Base-by-base conservation (phyloP, 2,113 vertebrate species). In the Xenopus tropicalis region DNA sequence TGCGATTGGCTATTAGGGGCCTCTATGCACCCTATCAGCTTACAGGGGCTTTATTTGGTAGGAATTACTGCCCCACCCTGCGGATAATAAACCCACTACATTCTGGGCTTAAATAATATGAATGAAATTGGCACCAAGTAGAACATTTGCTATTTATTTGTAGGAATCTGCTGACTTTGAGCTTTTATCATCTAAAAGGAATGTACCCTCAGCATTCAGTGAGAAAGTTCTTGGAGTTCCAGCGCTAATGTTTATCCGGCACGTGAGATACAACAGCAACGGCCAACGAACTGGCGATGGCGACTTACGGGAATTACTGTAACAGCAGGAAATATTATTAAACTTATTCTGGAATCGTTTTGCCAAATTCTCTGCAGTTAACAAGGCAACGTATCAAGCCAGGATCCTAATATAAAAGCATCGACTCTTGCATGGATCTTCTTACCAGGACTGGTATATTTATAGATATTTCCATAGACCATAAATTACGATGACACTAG, bases 161-260 rank as follows among this genome's bases (percentile, higher is more conserved):
- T 68, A 20, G 21, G 67, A 74, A 52, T 51, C 59, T 25, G 56
- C 72, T 67, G 64, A 74, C 67, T 64, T 74, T 68, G 43, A 44
- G 25, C 22, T 61, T 29, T 44, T 57, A 42, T 54, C 46, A 68
- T 68, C 65, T 14, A 61, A 52, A 69, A 52, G 57, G 57, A 68
- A 75, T n/a, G 29, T 37, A 37, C 29, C 29, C 29, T 3, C 10
- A 37, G 29, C 29, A 37, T 29, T 29, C 25, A 29, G 7, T 29
- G 7, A 7, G n/a, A 7, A 29, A 37, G 29, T 37, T 37, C 29
- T 37, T 5, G 29, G 29, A 37, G 29, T 8, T 8, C 29, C 29
- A 8, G 6, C 2, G 10, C 29, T 37, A 37, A 2, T 37, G 2
- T 37, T 37, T 37, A n/a, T 37, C 6, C 6, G 29, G 29, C 29